Conservation (phyloP, 2,797 vertebrate genomes). For the Ciconia nigra region DNA sequence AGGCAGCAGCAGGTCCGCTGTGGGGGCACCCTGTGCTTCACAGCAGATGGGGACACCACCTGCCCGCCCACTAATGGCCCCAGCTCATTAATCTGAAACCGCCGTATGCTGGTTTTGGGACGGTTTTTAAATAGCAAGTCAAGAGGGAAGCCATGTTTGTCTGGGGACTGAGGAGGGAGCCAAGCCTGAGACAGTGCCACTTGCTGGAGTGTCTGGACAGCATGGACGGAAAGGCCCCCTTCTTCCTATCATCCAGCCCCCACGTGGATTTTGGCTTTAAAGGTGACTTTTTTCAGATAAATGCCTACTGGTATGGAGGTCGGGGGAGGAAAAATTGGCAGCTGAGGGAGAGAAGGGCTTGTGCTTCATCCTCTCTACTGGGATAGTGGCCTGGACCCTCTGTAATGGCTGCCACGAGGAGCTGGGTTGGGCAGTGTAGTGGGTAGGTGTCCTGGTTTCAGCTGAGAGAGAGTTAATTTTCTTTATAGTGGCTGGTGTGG, state of each 20-base stretch:
- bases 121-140: constrained; percentile 57
- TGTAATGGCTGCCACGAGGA: background rate
- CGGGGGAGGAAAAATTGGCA: background rate
- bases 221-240: background rate
- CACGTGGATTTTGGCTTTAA: background rate
- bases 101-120: background rate
- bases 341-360: constrained; percentile 51
- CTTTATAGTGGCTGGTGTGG: too few relatives aligned
- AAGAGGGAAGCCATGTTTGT: constrained; percentile 20
- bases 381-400: background rate
- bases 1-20: background rate
- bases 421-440: background rate
- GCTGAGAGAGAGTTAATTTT: too few relatives aligned
- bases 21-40: background rate
- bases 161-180: background rate
- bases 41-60: background rate
- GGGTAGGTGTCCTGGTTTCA: too few relatives aligned
- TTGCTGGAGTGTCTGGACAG: background rate
- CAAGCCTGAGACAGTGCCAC: background rate
- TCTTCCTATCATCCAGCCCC: background rate
- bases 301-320: background rate
- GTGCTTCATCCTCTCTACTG: constrained; percentile 61
- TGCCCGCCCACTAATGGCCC: background rate
- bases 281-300: constrained; percentile 16
- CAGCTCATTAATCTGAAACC: constrained; percentile 19